A percentile compares a stretch with the other conserved stretches of the same genome.
These are phyloP conservation scores for Sepiola atlantica DNA, from an alignment of 2,888 invertebrate species.

Conservation along the genomic window DNA sequence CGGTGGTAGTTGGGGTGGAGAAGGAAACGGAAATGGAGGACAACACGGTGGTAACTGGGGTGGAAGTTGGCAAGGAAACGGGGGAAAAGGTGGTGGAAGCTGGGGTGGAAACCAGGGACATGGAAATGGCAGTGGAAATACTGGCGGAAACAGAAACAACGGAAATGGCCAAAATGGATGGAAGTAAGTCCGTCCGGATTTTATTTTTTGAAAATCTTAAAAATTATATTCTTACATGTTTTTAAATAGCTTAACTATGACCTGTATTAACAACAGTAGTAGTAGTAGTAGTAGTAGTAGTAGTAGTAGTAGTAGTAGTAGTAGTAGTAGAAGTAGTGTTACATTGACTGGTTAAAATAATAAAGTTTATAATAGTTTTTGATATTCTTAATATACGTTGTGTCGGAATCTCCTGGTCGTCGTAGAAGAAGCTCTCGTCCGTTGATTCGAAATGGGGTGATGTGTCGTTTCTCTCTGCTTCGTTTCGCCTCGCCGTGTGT, in stretches of 20 bases:
- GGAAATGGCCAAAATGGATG: background rate
- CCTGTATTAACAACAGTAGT: background rate
- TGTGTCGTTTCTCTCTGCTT: too few species aligned
- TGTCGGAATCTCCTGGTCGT: too few species aligned
- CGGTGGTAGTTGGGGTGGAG: background rate
- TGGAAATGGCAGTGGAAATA: too few species aligned
- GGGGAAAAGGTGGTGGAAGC: background rate
- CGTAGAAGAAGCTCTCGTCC: too few species aligned
- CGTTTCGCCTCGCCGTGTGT: too few species aligned
- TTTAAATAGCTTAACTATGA: background rate
- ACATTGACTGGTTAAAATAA: background rate
- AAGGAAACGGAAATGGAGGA: background rate
- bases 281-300: constrained; percentile 24
- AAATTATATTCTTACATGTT: background rate
- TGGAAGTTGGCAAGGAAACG: too few species aligned
- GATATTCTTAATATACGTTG: too few species aligned
- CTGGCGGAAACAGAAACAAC: background rate
- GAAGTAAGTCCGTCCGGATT: background rate
- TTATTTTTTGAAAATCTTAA: background rate
- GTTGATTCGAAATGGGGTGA: too few species aligned
- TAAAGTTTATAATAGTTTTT: too few species aligned
- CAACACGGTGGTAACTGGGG: background rate
- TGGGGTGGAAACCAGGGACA: background rate
- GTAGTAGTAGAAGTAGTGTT: background rate
- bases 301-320: constrained; percentile 23